Evolutionary conservation across 2,797 vertebrate genomes (phyloP).

Genomic region (Anolis apletophallus): DNA sequence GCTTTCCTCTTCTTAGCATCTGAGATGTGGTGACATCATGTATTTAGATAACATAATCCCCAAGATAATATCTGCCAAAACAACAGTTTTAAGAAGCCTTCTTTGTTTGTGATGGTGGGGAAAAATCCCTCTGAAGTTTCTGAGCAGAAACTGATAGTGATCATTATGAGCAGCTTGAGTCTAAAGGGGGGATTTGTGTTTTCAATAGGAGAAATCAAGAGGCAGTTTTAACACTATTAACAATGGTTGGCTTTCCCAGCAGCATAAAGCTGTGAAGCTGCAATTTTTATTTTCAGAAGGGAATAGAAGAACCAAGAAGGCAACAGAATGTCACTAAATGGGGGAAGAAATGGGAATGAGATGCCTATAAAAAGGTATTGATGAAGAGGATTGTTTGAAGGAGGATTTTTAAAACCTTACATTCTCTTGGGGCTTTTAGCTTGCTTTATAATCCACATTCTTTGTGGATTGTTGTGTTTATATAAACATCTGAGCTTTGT

Average conservation of each 20-base stretch:
- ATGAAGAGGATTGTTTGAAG: background rate
- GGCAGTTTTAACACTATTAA: no score
- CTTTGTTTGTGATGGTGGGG: no score
- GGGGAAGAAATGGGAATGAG: background rate
- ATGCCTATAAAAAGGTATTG: background rate
- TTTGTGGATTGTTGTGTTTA: background rate
- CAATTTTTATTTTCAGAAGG: background rate
- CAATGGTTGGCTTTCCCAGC: background rate
- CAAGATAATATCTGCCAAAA: no score
- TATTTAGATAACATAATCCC: no score
- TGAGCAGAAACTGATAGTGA: no score
- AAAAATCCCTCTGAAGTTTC: no score
- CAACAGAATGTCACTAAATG: background rate
- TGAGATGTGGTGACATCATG: no score
- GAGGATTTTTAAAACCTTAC: background rate
- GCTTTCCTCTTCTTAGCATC: no score
- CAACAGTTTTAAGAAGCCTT: no score
- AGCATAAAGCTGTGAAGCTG: background rate
- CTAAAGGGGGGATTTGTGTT: no score
- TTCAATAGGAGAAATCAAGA: no score
- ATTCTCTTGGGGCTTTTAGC: background rate
- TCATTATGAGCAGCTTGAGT: no score
- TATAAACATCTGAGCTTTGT: background rate
- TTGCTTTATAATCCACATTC: background rate
- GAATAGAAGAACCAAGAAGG: background rate